Conservation (phyloP, 2,797 vertebrate species). For the Gallirallus australis region DNA sequence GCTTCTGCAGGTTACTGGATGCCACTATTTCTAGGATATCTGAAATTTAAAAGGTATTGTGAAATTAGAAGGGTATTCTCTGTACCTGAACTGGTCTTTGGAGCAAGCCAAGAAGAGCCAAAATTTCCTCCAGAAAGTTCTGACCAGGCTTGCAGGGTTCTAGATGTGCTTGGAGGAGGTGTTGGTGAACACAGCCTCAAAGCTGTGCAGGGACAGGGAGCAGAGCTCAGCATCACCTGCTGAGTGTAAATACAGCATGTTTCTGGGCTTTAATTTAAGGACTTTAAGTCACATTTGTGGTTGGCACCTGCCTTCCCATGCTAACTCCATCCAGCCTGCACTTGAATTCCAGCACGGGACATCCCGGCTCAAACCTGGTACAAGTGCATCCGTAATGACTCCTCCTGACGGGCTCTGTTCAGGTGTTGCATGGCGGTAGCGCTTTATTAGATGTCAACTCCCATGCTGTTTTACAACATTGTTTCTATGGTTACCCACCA, state of each 20-base stretch:
- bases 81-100: background rate
- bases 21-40: background rate
- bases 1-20: background rate
- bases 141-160: background rate
- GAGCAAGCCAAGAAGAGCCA: background rate
- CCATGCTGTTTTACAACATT: slow-evolving; percentile 42
- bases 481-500: slow-evolving; percentile 75
- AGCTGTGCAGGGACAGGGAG: background rate
- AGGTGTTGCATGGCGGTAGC: background rate
- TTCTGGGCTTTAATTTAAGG: background rate
- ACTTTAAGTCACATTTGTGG: background rate
- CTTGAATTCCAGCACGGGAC: background rate
- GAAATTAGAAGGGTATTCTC: background rate
- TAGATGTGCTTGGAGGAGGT: rapidly evolving
- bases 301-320: background rate
- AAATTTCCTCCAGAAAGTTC: background rate
- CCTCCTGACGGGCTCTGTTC: slow-evolving; percentile 28
- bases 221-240: background rate
- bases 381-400: background rate
- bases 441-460: slow-evolving; percentile 50
- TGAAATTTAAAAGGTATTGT: background rate
- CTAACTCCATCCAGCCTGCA: background rate
- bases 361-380: background rate
- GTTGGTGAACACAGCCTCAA: background rate
- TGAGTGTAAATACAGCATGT: background rate